Percentiles rank a stretch among this genome's conserved stretches.
Evolutionary conservation across 2,888 invertebrate species (phyloP).

Genomic region (Carabus problematicus): DNA sequence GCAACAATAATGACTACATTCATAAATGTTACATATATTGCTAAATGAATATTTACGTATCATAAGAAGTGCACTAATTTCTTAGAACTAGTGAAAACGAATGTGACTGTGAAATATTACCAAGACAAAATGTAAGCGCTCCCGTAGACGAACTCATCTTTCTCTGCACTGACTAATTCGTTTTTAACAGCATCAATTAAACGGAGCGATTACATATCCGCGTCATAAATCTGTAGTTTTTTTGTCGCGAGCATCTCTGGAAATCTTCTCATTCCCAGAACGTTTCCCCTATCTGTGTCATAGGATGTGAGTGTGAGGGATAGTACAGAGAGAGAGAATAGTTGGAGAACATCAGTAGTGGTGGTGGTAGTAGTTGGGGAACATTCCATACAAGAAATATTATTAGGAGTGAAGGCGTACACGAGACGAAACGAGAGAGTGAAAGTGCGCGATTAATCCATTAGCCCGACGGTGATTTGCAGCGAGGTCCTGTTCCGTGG

Average conservation of each 20-base stretch:
- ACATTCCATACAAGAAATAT: slow-evolving; percentile 20
- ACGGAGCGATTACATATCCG: slow-evolving; percentile 41
- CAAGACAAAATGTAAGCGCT: slow-evolving; percentile 22
- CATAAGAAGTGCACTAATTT: no score
- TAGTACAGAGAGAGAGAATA: slow-evolving; percentile 3
- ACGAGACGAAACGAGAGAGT: slow-evolving; percentile 20
- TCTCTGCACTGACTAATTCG: slow-evolving; percentile 34
- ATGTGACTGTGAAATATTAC: slow-evolving; percentile 38
- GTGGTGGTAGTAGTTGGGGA: background rate
- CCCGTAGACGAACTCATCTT: slow-evolving; percentile 33
- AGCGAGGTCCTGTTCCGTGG: slow-evolving; percentile 38
- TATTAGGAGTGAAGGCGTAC: slow-evolving; percentile 15
- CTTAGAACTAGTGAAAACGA: no score
- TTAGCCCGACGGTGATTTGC: slow-evolving; percentile 45
- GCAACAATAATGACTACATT: no score
- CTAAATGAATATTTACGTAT: no score
- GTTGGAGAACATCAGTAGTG: background rate
- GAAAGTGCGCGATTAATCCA: slow-evolving; percentile 48
- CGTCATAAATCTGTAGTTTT: slow-evolving; percentile 34
- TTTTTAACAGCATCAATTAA: slow-evolving; percentile 42
- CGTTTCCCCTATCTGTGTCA: background rate
- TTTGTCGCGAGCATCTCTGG: slow-evolving; percentile 15
- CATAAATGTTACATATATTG: no score
- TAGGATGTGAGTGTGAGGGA: slow-evolving; percentile 8
- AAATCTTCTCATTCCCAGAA: background rate